Base-by-base conservation (phyloP, 2,888 invertebrate genomes). In the Cephus pygmeus region DNA sequence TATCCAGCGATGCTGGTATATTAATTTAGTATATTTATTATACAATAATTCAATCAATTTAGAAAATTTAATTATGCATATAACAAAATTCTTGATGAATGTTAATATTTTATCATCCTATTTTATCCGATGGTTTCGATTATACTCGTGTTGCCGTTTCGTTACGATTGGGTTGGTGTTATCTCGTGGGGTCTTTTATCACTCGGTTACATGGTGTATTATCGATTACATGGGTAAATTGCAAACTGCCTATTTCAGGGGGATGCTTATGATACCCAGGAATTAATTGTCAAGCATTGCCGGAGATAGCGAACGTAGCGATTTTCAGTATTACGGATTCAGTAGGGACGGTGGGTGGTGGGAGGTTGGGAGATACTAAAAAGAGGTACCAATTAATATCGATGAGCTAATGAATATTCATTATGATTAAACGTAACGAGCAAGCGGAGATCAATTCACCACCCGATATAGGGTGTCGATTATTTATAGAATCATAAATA, bases 1-100 rank as follows among this genome's bases (percentile, higher is more conserved):
- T 91, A 79, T 82, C 75, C 31, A 79, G 79, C 30, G 34, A 83
- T 76, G 83, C 84, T 34, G 83, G 84, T 11, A 56, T 56, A 23
- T 15, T 56, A 15, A 56, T 56, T 9, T 56, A 56, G 23, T 56
- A 23, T 23, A 1, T 23, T 9, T 56, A 9, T 23, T 9, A 56
- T 56, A 9, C 0, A 56, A 15, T 6, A 15, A 15, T 40, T 2
- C 0, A 4, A 56, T 56, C 9, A 56, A 9, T 56, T 15, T 40
- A 9, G 56, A 9, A 0, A 56, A 56, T 56, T 56, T 56, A 23
- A 56, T 56, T 2, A 56, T 9, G 2, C 9, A 56, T 9, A 2
- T 23, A 56, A 40, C 23, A 40, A 40, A 23, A 56, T 56, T 9
- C 0, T 56, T 56, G 9, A 9, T 12, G 2, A 56, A 56, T 9